These are phyloP conservation scores for Molorchus minor DNA, from an alignment of 2,888 invertebrate species.

Conservation along the genomic window DNA sequence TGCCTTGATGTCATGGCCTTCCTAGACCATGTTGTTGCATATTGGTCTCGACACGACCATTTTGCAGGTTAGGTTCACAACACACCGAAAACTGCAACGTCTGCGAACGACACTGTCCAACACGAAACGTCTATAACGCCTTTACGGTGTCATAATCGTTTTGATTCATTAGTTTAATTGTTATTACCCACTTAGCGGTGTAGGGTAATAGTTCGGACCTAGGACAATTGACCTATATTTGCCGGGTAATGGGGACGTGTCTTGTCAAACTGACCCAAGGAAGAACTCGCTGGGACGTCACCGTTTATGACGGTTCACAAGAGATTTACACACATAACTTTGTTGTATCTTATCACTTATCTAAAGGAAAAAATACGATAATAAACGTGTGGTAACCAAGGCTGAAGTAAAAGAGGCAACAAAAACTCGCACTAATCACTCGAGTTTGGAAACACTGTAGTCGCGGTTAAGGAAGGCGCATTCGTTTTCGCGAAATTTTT, in stretches of 20 bases:
- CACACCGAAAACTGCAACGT: constrained; percentile 18
- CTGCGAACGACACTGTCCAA: constrained; percentile 1
- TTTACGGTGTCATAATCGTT: constrained; percentile 24
- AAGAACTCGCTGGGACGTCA: neutral
- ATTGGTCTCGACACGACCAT: constrained; percentile 48
- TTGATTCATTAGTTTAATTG: constrained; percentile 24
- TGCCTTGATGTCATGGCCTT: constrained; percentile 62
- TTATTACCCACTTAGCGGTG: constrained; percentile 13
- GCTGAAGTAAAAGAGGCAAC: neutral
- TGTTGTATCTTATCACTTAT: constrained; percentile 18
- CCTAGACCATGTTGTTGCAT: constrained; percentile 58
- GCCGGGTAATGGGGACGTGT: constrained; percentile 17
- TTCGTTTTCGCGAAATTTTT: constrained; percentile 26
- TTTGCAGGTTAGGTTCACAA: constrained; percentile 41
- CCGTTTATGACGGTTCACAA: too few relatives aligned
- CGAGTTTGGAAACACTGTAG: constrained; percentile 1
- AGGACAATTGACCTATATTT: constrained; percentile 38
- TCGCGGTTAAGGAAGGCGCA: neutral
- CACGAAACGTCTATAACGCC: constrained; percentile 17
- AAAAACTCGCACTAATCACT: neutral
- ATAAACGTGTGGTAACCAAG: constrained; percentile 7
- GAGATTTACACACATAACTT: too few relatives aligned
- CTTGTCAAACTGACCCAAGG: neutral
- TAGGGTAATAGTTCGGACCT: constrained; percentile 10
- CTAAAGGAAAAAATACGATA: constrained; percentile 9